A percentile compares a stretch with the other conserved stretches of the same genome.
Evolutionary conservation across 2,797 vertebrate genomes (phyloP).

Genomic region (Petrocephalus sullivani): DNA sequence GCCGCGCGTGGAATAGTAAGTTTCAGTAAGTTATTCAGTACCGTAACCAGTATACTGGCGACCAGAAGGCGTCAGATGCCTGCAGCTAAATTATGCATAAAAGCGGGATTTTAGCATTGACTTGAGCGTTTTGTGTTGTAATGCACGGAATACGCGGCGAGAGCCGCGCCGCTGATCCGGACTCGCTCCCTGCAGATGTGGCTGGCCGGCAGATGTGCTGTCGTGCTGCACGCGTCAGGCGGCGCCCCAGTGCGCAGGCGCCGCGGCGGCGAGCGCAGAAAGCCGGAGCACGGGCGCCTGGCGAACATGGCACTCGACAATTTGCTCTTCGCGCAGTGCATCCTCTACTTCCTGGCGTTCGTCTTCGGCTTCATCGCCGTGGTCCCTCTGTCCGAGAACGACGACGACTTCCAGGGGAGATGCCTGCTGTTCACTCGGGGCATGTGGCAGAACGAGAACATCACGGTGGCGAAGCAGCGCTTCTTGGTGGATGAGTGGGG

Average conservation of each 20-base stretch:
- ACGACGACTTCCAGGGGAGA: constrained; percentile 83
- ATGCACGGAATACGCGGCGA: neutral
- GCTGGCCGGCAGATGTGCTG: neutral
- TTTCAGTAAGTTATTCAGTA: neutral
- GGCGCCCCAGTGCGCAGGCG: constrained; percentile 60
- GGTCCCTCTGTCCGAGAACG: constrained; percentile 88
- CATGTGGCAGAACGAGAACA: constrained; percentile 97
- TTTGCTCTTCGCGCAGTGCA: constrained; percentile 85
- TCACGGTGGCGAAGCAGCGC: constrained; percentile 84
- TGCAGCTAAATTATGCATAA: neutral
- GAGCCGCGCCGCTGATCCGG: neutral
- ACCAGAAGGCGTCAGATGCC: neutral
- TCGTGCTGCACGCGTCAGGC: constrained; percentile 33
- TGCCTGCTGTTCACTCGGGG: constrained; percentile 92
- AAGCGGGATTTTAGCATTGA: neutral
- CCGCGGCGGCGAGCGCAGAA: constrained; percentile 46
- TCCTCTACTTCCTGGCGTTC: constrained; percentile 83
- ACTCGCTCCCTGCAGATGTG: neutral
- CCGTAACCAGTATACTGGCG: neutral
- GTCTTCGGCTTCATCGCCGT: constrained; percentile 86
- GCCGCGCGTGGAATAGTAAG: neutral
- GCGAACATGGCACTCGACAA: constrained; percentile 79
- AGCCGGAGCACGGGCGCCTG: constrained; percentile 30
- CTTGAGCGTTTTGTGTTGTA: neutral
- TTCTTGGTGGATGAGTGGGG: constrained; percentile 98